These are phyloP conservation scores for Sialis fuliginosa DNA, from an alignment of 2,888 invertebrate genomes.

Conservation along the genomic window DNA sequence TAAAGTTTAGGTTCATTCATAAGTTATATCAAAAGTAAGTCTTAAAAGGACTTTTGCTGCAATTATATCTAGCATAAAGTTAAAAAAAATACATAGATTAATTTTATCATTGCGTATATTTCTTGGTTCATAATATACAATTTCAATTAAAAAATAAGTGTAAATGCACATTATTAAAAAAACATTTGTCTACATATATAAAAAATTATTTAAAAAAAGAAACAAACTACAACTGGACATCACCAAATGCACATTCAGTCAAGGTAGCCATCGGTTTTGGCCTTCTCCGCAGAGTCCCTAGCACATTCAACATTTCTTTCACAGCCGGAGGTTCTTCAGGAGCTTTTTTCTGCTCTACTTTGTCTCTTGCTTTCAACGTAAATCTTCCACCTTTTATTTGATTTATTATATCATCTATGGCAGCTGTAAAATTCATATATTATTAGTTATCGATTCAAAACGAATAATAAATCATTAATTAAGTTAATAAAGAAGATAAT, in stretches of 20 bases:
- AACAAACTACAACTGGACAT: slow-evolving; percentile 12
- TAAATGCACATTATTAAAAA: too few relatives aligned
- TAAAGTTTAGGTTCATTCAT: too few relatives aligned
- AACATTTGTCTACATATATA: too few relatives aligned
- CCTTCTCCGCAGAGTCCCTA: slow-evolving; percentile 38
- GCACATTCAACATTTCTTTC: slow-evolving; percentile 48
- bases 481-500: neutral
- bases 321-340: slow-evolving; percentile 45
- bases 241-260: slow-evolving; percentile 13
- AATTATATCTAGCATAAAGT: too few relatives aligned
- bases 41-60: too few relatives aligned
- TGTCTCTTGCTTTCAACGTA: slow-evolving; percentile 46
- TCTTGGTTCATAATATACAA: too few relatives aligned
- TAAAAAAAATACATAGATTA: too few relatives aligned
- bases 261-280: slow-evolving; percentile 25
- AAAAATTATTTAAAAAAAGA: neutral
- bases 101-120: too few relatives aligned
- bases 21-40: too few relatives aligned
- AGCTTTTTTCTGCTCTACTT: slow-evolving; percentile 33
- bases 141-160: too few relatives aligned
- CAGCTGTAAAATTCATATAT: slow-evolving; percentile 23
- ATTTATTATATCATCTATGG: slow-evolving; percentile 58
- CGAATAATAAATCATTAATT: neutral
- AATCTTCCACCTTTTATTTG: slow-evolving; percentile 61
- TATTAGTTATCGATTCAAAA: neutral